Evolutionary conservation across 2,888 invertebrate genomes (phyloP), one percentile per base, ranked within the genome.

Genomic region (Linnaemya vulpina): DNA sequence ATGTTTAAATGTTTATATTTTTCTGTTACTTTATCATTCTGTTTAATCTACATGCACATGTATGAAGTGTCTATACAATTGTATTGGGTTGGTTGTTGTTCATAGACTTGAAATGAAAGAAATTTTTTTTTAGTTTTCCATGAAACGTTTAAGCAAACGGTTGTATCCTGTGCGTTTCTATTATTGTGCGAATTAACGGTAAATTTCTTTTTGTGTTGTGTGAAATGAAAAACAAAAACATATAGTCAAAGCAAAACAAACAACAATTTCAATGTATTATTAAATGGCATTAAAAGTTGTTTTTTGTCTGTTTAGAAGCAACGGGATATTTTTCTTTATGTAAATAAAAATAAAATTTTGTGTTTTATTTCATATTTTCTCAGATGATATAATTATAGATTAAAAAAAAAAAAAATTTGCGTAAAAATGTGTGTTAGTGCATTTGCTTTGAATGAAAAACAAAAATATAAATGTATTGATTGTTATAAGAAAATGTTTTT

Each of bases 121-220:
- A 77, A n/a, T n/a, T n/a, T n/a, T 73, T 49, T 60, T 77, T 83
- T 49, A 84, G 84, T 84, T 80, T 80, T 80, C 62, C 73, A 77
- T 76, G 62, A 71, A 81, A 73, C 77, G 80, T 77, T 80, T 58
- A 74, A 68, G 40, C 11, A 4, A 62, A 40, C 63, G 80, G 80
- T 81, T 63, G 80, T 63, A 46, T n/a, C 8, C 9, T n/a, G 17
- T 17, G 3, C 3, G 60, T 25, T 10, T 38, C n/a, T n/a, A n/a
- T n/a, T 71, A 51, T 65, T 35, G 7, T 4, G 15, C 17, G 13
- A 58, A 58, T 25, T 38, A 76, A 71, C 76, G 82, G 71, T 63
- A 55, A 38, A 10, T 22, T 13, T 25, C 15, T 65, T 25, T 65
- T 49, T 30, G 17, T 30, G 17, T 20, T 58, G 46, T 13, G 15